phyloP scores from a whole-genome alignment of 1,140 invertebrate species.

The Campoletis sonorensis region DNA sequence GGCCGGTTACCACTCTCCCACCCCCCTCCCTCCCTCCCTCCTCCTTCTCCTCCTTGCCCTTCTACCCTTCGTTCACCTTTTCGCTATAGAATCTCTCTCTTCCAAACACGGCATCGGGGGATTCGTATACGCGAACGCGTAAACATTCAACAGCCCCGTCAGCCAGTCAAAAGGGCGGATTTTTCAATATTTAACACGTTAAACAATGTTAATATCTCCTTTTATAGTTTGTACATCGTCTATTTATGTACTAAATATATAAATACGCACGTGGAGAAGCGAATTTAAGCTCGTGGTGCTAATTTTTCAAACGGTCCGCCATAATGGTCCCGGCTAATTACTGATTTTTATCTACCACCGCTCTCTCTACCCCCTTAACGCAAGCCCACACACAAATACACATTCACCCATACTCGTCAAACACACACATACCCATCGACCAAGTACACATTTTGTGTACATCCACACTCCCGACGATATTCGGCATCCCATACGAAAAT shows the following conservation, averaged over 20 bases:
- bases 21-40: slow-evolving; percentile 3
- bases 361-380: slow-evolving; percentile 47
- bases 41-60: no score
- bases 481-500: slow-evolving; percentile 34
- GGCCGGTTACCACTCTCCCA: slow-evolving; percentile 69
- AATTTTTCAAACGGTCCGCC: slow-evolving; percentile 75
- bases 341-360: slow-evolving; percentile 73
- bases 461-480: slow-evolving; percentile 9
- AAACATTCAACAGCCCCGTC: not conserved
- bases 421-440: not conserved
- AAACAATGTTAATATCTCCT: not conserved
- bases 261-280: not conserved
- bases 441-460: not conserved
- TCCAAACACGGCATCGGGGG: slow-evolving; percentile 11
- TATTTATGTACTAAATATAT: not conserved
- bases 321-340: slow-evolving; percentile 76
- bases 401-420: not conserved
- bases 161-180: not conserved
- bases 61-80: not conserved
- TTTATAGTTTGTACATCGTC: not conserved
- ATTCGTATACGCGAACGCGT: not conserved
- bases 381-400: not conserved
- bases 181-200: not conserved
- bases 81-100: slow-evolving; percentile 13
- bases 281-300: slow-evolving; percentile 54